Percentiles rank a stretch among this genome's conserved stretches.
Conservation (phyloP, 2,888 invertebrate genomes). For the Lasioglossum calceatum region DNA sequence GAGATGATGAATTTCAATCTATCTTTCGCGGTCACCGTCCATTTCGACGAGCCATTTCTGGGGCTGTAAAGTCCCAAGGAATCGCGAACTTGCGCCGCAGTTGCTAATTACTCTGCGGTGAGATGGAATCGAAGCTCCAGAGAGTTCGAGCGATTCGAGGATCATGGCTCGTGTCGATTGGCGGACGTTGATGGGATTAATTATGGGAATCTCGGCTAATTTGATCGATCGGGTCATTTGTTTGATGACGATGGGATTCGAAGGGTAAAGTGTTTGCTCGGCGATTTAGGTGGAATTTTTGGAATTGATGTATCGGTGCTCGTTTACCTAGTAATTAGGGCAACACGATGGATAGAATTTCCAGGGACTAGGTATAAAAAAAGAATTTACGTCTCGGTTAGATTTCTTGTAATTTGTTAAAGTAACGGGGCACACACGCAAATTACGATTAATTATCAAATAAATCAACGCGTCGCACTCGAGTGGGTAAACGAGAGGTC, state of each 20-base stretch:
- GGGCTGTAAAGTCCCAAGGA: background rate
- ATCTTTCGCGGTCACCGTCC: slow-evolving; percentile 17
- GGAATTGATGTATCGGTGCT: background rate
- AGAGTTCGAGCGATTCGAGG: background rate
- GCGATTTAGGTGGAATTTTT: too few relatives aligned
- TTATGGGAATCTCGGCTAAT: background rate
- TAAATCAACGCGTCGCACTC: background rate
- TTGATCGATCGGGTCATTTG: background rate
- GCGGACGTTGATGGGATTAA: background rate
- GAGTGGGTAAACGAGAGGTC: background rate
- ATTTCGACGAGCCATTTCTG: background rate
- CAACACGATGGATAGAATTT: background rate
- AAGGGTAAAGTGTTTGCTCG: too few relatives aligned
- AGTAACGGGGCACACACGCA: background rate
- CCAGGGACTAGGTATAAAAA: background rate
- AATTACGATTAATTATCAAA: background rate
- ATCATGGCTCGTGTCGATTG: background rate
- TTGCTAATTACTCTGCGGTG: background rate
- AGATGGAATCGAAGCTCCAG: background rate
- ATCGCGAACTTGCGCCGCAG: background rate
- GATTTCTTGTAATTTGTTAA: background rate
- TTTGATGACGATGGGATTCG: background rate
- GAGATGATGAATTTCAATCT: slow-evolving; percentile 40
- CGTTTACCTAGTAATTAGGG: background rate
- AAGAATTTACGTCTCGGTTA: background rate